Evolutionary conservation across 2,113 vertebrate genomes (phyloP).

Genomic region (Perca fluviatilis): DNA sequence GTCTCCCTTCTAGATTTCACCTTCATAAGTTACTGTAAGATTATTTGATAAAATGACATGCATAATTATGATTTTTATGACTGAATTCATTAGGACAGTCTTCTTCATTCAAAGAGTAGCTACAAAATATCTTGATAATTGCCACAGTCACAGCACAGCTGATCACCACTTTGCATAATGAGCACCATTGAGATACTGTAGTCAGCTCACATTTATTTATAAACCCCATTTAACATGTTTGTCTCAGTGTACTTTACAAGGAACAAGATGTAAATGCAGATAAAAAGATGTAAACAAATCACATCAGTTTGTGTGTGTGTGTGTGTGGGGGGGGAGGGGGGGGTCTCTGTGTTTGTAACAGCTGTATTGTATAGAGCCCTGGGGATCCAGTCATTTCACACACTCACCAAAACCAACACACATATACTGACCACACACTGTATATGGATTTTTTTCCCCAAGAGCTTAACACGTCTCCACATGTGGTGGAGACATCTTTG

Average conservation of each 20-base stretch:
- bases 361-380: background rate
- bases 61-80: background rate
- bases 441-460: background rate
- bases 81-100: background rate
- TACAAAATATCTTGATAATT: slow-evolving; percentile 32
- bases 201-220: slow-evolving; percentile 22
- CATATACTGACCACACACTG: background rate
- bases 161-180: slow-evolving; percentile 47
- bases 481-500: slow-evolving; percentile 24
- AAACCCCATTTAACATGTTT: slow-evolving; percentile 25
- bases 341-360: too few relatives aligned
- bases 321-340: too few relatives aligned
- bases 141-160: slow-evolving; percentile 15
- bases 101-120: slow-evolving; percentile 13
- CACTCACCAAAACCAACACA: background rate
- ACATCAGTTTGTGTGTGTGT: too few relatives aligned
- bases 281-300: too few relatives aligned
- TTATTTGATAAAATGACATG: background rate
- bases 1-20: slow-evolving; percentile 15
- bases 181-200: slow-evolving; percentile 10
- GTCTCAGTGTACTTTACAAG: slow-evolving; percentile 13
- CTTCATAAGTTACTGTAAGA: slow-evolving; percentile 24
- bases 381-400: slow-evolving; percentile 33
- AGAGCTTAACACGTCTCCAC: background rate
- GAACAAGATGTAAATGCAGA: slow-evolving; percentile 3